phyloP scores from a whole-genome alignment of 1,140 invertebrate genomes.

The Geopemphigus sp. region DNA sequence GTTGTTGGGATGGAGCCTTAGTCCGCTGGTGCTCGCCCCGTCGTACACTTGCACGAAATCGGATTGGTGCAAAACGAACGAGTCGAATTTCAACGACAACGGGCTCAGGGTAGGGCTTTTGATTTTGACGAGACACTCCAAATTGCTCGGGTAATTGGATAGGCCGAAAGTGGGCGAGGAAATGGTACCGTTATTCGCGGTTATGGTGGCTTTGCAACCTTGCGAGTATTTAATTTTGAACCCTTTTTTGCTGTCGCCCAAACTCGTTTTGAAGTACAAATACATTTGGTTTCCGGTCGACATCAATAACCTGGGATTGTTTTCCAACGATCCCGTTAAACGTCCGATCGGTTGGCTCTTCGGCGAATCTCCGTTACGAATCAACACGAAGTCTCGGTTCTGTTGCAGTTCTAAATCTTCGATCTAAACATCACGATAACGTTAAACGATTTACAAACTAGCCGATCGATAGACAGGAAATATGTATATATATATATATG shows the following conservation, averaged over 20 bases:
- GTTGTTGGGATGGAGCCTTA: constrained; percentile 81
- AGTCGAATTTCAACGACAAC: constrained; percentile 81
- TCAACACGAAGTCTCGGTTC: constrained; percentile 80
- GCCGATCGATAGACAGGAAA: neutral
- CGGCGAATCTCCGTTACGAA: constrained; percentile 85
- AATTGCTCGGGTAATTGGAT: constrained; percentile 83
- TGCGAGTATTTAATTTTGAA: constrained; percentile 87
- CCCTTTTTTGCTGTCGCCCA: constrained; percentile 84
- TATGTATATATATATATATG: no score
- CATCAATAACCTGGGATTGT: constrained; percentile 82
- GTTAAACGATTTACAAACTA: neutral
- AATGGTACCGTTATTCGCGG: constrained; percentile 77
- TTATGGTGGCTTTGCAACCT: constrained; percentile 79
- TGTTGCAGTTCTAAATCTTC: constrained; percentile 86
- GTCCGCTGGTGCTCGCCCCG: constrained; percentile 77
- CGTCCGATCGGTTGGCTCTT: constrained; percentile 78
- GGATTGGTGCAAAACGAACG: constrained; percentile 80
- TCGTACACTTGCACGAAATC: constrained; percentile 86
- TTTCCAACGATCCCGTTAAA: constrained; percentile 72
- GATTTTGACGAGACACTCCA: constrained; percentile 86
- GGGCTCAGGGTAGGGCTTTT: constrained; percentile 78
- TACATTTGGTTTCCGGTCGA: constrained; percentile 87
- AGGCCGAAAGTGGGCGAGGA: constrained; percentile 83
- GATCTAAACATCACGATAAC: constrained; percentile 58
- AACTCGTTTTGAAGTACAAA: constrained; percentile 86